Evolutionary conservation across 1,140 invertebrate genomes (phyloP), one percentile per base, ranked within the genome.

Genomic region (Orussus abietinus): DNA sequence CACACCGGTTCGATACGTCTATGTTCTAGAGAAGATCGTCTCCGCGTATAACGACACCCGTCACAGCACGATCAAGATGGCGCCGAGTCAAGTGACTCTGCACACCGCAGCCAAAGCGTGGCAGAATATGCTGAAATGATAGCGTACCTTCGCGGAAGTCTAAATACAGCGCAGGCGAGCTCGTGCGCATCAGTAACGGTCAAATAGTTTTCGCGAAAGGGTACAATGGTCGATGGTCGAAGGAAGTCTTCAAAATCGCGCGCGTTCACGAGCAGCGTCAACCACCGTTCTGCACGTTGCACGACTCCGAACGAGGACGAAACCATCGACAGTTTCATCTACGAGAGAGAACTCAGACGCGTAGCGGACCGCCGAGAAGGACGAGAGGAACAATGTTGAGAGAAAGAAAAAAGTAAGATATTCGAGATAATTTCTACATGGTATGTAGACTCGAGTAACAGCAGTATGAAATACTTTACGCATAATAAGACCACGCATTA

Each of bases 381-480:
- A 38, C 18, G 11, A 26, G 17, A 38, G 4, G 25, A 28, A 4
- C 14, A 20, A 10, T 32, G 12, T 15, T 32, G 10, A 18, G 6
- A 26, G n/a, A 32, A 26, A 7, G 21, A 36, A 28, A 26, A 14
- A 6, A 21, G 21, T 42, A 11, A 34, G 21, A 11, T 20, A 9
- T 36, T 10, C 12, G 19, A 29, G 45, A 47, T 7, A 29, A 47
- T 9, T 47, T 43, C 40, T 34, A 42, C 15, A 21, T 47, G 2
- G 33, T 49, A 6, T 20, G n/a, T n/a, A n/a, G n/a, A 40, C 14
- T 38, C 43, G 9, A 44, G 42, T 15, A 38, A 37, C 10, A 38
- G 35, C 22, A 49, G 48, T 13, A 49, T 55, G 50, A n/a, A 37
- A 25, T 59, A 36, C 46, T 57, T 36, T 40, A 42, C 50, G 2